Evolutionary conservation across 2,797 vertebrate genomes (phyloP), one percentile per base, ranked within the genome.

Genomic region (Malurus leucopterus): DNA sequence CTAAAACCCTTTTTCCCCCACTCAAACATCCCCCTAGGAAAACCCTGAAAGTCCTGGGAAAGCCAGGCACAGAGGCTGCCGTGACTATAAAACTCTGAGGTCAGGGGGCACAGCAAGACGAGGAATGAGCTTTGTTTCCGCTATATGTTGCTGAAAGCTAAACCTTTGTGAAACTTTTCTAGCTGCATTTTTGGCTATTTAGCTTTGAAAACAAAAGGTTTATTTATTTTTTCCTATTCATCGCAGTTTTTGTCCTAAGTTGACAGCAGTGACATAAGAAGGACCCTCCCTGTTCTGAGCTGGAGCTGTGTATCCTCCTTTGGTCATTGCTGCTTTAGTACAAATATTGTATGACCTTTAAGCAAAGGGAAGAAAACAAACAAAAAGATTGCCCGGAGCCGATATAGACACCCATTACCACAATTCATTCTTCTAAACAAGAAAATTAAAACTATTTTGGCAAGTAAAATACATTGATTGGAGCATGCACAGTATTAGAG

Each of bases 201-300:
- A 96, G 95, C 95, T 94, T 95, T 94, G 96, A 97, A 97, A 98
- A 97, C 96, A 97, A 97, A 96, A 93, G 96, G 95, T 95, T 96
- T 96, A 84, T 95, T 96, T 95, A 94, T 96, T 96, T 94, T 72
- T 88, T 54, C 79, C 55, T 81, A 78, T 94, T 94, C 78, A 90
- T 88, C 71, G 16, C 93, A 77, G 92, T 78, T 96, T 97, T 97
- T 97, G 95, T 97, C 92, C 88, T 57, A 73, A 63, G n/a, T 85
- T 94, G 96, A 95, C 94, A 96, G 95, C 68, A n/a, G 59, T 94
- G 94, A 95, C 94, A 94, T 86, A 93, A 79, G 94, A 95, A 93
- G 82, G 76, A 91, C 49, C 61, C 81, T 94, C 86, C 89, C 88
- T 62, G 29, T 84, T 90, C 55, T 84, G 91, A 87, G 88, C 30